Evolutionary conservation across 2,113 vertebrate species (phyloP), one percentile per base, ranked within the genome.

Genomic region (Dromaius novaehollandiae): DNA sequence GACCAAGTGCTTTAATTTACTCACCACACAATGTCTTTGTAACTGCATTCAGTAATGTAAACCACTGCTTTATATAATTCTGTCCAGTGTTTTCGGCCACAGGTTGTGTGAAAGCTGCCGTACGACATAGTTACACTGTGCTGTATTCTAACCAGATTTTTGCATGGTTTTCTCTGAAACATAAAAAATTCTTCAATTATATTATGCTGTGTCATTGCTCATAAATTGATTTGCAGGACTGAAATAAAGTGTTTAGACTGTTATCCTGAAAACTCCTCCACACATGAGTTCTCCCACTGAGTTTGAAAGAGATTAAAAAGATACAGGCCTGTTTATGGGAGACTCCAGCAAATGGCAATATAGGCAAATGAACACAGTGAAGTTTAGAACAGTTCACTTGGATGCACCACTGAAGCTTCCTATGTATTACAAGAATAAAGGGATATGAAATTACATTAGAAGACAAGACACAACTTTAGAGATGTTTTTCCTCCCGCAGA

Each of bases 1-100:
- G 81, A 86, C 93, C 82, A 93, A 95, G 90, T 93, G 44, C 64
- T 98, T 97, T 95, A 96, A 96, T 95, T 96, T 97, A 96, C 97
- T 97, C 95, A 96, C 96, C 74, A 70, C 85, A 85, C 71, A 75
- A 65, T 92, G 82, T 95, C 74, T 97, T 97, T 97, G 44, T 90
- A 96, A 88, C 85, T 94, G 42, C 3, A 25, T 95, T 96, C 90
- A 76, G 60, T 96, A 96, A 96, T 96, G 96, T 93, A 95, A 94
- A 93, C 55, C 48, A n/a, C 89, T 88, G 58, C 81, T 88, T 97
- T 87, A 50, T 95, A 24, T 97, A 89, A 91, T 77, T 97, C 88
- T 90, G 24, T 87, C 83, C 95, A 84, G 56, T 77, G 75, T 95
- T 96, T 95, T 79, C 73, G 60, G 81, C 11, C 80, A 87, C 70